phyloP scores from a whole-genome alignment of 2,797 vertebrate genomes.

The Gymnoscopelus braueri region DNA sequence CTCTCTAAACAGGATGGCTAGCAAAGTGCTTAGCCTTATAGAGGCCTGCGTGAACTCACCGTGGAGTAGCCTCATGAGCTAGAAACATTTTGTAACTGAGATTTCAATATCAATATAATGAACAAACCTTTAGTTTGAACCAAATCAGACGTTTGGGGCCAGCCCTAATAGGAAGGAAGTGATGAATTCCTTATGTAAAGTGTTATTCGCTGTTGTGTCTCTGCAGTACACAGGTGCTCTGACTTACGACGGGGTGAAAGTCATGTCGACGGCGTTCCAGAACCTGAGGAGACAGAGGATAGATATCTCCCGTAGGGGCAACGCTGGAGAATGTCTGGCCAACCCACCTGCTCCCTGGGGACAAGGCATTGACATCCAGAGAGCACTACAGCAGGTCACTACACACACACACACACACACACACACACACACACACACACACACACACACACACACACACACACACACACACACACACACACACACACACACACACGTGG shows the following conservation, averaged over 20 bases:
- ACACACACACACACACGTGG: too few relatives aligned
- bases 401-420: conserved; percentile 9
- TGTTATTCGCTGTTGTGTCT: conserved; percentile 29
- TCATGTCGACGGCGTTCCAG: conserved; percentile 98
- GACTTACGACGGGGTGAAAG: conserved; percentile 95
- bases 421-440: conserved; percentile 6
- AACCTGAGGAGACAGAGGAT: conserved; percentile 94
- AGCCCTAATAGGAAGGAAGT: too few relatives aligned
- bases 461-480: too few relatives aligned
- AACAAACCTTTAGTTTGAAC: too few relatives aligned
- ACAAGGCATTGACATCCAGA: conserved; percentile 98
- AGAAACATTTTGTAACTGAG: too few relatives aligned
- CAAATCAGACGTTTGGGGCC: too few relatives aligned
- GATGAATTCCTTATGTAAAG: too few relatives aligned
- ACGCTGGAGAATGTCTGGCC: conserved; percentile 97
- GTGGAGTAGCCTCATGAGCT: too few relatives aligned
- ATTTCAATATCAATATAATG: too few relatives aligned
- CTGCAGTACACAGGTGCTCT: conserved; percentile 94
- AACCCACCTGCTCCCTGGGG: conserved; percentile 98
- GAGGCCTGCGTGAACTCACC: too few relatives aligned
- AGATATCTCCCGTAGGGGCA: conserved; percentile 96
- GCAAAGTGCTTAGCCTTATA: too few relatives aligned
- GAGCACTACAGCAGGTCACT: conserved; percentile 95
- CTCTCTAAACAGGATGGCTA: too few relatives aligned
- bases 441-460: not conserved